A percentile compares a stretch with the other conserved stretches of the same genome.
Conservation (phyloP, 2,113 vertebrate genomes). For the Istiophorus platypterus region DNA sequence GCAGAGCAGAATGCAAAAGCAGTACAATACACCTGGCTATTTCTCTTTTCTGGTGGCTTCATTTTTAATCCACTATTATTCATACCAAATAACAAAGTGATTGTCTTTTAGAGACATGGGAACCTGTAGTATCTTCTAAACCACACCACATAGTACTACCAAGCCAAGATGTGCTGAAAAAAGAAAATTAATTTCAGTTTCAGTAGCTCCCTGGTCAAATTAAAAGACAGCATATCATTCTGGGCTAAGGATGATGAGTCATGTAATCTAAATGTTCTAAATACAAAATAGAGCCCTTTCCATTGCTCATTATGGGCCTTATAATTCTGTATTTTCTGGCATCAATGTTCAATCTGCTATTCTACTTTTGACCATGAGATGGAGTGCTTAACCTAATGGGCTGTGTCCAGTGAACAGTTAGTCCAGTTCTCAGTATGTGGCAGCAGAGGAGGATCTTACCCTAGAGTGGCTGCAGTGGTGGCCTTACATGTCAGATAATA, state of each 20-base stretch:
- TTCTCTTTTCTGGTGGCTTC: not conserved
- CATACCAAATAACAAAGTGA: not conserved
- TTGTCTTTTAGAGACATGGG: too few relatives aligned
- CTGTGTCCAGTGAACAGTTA: too few relatives aligned
- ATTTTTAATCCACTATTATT: not conserved
- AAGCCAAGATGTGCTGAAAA: too few relatives aligned
- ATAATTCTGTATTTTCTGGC: too few relatives aligned
- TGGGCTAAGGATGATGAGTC: too few relatives aligned
- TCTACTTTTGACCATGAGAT: slow-evolving; percentile 43
- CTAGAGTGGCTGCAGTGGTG: not conserved
- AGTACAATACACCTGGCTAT: too few relatives aligned
- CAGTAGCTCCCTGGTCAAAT: not conserved
- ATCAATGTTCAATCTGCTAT: slow-evolving; percentile 1
- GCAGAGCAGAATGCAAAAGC: not conserved
- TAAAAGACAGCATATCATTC: not conserved
- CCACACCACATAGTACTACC: too few relatives aligned
- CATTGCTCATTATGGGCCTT: too few relatives aligned
- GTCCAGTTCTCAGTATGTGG: not conserved
- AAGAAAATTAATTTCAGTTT: too few relatives aligned
- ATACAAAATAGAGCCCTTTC: too few relatives aligned
- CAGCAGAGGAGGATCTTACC: not conserved
- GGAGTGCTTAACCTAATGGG: slow-evolving; percentile 3
- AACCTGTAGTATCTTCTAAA: too few relatives aligned
- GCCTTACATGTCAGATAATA: not conserved
- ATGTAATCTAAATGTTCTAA: too few relatives aligned